Evolutionary conservation across 2,797 vertebrate species (phyloP).

Genomic region (Acanthurus lineatus): DNA sequence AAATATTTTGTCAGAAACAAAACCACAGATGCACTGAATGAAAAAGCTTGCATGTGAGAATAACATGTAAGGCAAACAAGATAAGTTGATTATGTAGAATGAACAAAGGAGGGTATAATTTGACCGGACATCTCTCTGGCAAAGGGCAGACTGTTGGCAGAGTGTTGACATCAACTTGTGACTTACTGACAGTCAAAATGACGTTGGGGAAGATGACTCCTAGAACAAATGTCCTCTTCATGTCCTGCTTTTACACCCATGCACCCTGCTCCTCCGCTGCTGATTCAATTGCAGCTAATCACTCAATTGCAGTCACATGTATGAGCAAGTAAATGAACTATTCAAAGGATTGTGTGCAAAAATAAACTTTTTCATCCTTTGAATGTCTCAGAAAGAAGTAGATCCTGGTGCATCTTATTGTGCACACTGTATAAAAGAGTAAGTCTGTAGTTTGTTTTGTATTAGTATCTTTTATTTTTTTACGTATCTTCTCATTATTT

Average conservation of each 20-base stretch:
- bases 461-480: not conserved
- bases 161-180: slow-evolving; percentile 73
- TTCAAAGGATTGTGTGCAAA: slow-evolving; percentile 56
- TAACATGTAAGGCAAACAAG: slow-evolving; percentile 47
- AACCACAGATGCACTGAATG: not conserved
- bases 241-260: slow-evolving; percentile 77
- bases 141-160: slow-evolving; percentile 55
- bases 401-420: slow-evolving; percentile 40
- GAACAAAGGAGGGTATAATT: slow-evolving; percentile 41
- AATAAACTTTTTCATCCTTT: slow-evolving; percentile 46
- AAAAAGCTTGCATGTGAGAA: slow-evolving; percentile 45
- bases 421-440: slow-evolving; percentile 9
- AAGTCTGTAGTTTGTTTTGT: not conserved
- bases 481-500: slow-evolving; percentile 10
- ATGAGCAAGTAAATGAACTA: slow-evolving; percentile 72
- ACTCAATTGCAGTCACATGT: slow-evolving; percentile 87
- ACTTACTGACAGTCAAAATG: slow-evolving; percentile 72
- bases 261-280: slow-evolving; percentile 62
- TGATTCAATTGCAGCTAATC: slow-evolving; percentile 87
- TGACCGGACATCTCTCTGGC: slow-evolving; percentile 49
- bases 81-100: slow-evolving; percentile 63
- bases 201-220: slow-evolving; percentile 47
- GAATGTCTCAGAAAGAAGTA: slow-evolving; percentile 34
- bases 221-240: slow-evolving; percentile 82
- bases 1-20: not conserved